Conservation (phyloP, 1,140 invertebrate genomes). For the Aphis craccivora region DNA sequence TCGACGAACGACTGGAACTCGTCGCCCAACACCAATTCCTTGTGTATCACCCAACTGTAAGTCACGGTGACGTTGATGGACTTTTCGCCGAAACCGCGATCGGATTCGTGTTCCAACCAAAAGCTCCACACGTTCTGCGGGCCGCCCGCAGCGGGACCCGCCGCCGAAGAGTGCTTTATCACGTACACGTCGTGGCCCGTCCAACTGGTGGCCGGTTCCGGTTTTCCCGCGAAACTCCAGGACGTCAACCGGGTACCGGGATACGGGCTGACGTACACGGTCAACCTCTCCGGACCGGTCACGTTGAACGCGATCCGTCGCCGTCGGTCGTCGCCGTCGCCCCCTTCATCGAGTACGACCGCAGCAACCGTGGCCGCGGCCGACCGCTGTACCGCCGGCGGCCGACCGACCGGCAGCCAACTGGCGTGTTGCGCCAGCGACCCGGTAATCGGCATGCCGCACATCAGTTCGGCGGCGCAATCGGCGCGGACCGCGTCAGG, state of each 20-base stretch:
- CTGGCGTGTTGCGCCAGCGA: neutral
- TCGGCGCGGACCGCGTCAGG: neutral
- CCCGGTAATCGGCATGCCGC: neutral
- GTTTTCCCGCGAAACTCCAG: slow-evolving; percentile 14
- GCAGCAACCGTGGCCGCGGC: neutral
- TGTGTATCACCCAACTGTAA: slow-evolving; percentile 21
- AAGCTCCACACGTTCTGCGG: neutral
- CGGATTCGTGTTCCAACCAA: slow-evolving; percentile 41
- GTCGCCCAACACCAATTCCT: neutral
- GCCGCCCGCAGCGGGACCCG: neutral
- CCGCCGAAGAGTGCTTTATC: neutral
- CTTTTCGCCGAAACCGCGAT: neutral
- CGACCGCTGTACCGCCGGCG: neutral
- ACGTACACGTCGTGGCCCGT: slow-evolving; percentile 35
- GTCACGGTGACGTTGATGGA: slow-evolving; percentile 32
- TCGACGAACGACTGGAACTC: neutral
- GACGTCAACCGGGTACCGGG: neutral
- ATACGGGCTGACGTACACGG: slow-evolving; percentile 35
- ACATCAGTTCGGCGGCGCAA: slow-evolving; percentile 12
- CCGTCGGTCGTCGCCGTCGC: neutral
- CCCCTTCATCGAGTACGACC: neutral
- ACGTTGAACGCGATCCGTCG: slow-evolving; percentile 35
- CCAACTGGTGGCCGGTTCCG: slow-evolving; percentile 12
- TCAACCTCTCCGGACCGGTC: slow-evolving; percentile 31
- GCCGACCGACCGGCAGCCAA: neutral